These are phyloP conservation scores for Acropora yongei DNA, from an alignment of 64 coral and sea anemone genomes.

Conservation along the genomic window DNA sequence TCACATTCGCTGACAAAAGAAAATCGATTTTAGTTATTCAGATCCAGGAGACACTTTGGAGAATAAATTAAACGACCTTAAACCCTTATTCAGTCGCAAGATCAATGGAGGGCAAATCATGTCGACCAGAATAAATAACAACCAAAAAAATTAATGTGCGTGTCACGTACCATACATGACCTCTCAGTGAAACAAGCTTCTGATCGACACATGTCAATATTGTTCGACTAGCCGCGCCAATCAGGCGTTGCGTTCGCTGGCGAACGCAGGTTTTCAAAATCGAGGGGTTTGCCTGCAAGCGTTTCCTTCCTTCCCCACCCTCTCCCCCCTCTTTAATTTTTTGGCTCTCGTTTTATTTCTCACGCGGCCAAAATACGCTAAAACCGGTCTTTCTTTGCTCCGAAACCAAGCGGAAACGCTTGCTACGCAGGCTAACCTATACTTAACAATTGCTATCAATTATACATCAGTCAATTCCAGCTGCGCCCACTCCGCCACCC, in stretches of 20 bases:
- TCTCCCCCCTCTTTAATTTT: neutral
- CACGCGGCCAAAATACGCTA: neutral
- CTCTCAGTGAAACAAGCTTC: neutral
- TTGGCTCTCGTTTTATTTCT: neutral
- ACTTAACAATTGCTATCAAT: neutral
- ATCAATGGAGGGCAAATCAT: constrained; percentile 4
- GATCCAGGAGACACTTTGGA: no score
- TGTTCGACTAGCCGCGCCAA: neutral
- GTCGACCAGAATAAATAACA: neutral
- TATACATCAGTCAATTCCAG: no score
- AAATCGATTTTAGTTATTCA: neutral
- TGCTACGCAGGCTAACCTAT: neutral
- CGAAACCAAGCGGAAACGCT: neutral
- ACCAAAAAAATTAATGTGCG: neutral
- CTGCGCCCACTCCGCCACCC: no score
- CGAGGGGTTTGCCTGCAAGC: neutral
- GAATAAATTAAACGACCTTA: neutral
- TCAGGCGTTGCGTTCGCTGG: neutral
- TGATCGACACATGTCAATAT: neutral
- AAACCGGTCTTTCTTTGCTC: neutral
- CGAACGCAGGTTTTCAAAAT: neutral
- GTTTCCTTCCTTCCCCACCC: neutral
- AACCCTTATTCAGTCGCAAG: constrained; percentile 5
- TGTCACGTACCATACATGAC: neutral
- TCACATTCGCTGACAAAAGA: neutral